A percentile compares a stretch with the other conserved stretches of the same genome.
Conservation (phyloP, 2,888 invertebrate species). For the Horisme vitalbata region DNA sequence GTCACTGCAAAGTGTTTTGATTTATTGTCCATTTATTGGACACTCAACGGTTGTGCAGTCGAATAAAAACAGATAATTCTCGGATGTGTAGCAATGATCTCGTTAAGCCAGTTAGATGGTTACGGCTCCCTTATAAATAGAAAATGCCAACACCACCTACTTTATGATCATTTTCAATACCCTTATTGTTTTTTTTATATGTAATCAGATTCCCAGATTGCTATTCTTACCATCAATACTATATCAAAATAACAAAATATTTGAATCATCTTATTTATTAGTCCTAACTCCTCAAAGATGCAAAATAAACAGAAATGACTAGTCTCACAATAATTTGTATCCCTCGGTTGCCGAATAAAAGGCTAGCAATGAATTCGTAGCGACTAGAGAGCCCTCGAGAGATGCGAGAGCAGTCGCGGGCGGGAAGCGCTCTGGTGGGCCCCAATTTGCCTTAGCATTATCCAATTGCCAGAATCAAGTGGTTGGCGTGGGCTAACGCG, state of each 20-base stretch:
- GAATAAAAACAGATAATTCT: conserved; percentile 55
- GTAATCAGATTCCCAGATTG: too few species aligned
- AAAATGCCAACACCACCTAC: conserved; percentile 16
- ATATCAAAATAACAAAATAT: too few species aligned
- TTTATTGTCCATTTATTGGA: conserved; percentile 76
- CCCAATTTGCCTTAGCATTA: conserved; percentile 75
- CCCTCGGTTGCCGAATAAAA: conserved; percentile 46
- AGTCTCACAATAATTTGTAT: neutral
- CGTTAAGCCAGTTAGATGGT: conserved; percentile 37
- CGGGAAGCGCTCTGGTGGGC: conserved; percentile 72
- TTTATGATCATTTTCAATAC: neutral
- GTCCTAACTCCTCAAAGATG: too few species aligned
- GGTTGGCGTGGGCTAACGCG: conserved; percentile 80
- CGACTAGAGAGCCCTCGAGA: conserved; percentile 67
- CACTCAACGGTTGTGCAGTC: conserved; percentile 51
- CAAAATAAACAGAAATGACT: neutral
- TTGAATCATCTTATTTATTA: too few species aligned
- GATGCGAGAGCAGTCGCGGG: conserved; percentile 43
- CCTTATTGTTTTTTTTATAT: too few species aligned
- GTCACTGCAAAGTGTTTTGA: conserved; percentile 69
- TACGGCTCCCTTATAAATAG: conserved; percentile 27
- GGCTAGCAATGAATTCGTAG: conserved; percentile 56
- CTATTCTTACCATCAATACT: neutral
- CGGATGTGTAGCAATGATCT: conserved; percentile 41
- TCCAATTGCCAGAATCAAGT: conserved; percentile 76